phyloP scores from a whole-genome alignment of 2,888 invertebrate genomes.

The Dicyrtoma fusca region DNA sequence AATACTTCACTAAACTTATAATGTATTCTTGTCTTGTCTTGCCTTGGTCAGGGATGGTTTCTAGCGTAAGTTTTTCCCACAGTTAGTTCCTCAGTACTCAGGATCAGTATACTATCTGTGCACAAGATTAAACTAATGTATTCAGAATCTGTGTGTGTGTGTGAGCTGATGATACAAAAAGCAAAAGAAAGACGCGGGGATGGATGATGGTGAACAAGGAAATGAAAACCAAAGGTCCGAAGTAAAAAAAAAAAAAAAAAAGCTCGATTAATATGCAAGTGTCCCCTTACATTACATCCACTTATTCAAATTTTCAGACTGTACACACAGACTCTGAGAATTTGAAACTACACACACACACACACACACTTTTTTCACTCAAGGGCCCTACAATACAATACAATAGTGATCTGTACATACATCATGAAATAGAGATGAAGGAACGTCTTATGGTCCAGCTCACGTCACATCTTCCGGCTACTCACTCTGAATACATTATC shows the following conservation, averaged over 20 bases:
- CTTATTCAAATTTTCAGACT: slow-evolving; percentile 24
- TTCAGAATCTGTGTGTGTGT: no score
- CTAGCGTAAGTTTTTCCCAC: no score
- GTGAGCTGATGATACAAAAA: no score
- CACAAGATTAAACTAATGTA: no score
- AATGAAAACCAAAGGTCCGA: slow-evolving; percentile 18
- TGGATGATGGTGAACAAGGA: not conserved
- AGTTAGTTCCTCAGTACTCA: no score
- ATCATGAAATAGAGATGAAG: not conserved
- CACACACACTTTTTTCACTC: not conserved
- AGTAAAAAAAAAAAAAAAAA: slow-evolving; percentile 16
- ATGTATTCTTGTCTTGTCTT: no score
- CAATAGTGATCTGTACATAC: not conserved
- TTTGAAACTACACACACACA: not conserved
- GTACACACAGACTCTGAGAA: no score
- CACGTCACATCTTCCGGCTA: slow-evolving; percentile 20
- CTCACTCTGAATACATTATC: not conserved
- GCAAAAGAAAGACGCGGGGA: not conserved
- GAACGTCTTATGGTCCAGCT: slow-evolving; percentile 6
- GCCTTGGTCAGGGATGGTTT: no score
- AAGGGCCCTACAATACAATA: not conserved
- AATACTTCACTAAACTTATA: no score
- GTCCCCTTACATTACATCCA: slow-evolving; percentile 36
- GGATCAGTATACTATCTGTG: no score
- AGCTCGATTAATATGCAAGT: slow-evolving; percentile 42